Percentiles rank a stretch among this genome's conserved stretches.
Conservation (phyloP, 2,113 vertebrate genomes). For the Planiliza haematocheilus region DNA sequence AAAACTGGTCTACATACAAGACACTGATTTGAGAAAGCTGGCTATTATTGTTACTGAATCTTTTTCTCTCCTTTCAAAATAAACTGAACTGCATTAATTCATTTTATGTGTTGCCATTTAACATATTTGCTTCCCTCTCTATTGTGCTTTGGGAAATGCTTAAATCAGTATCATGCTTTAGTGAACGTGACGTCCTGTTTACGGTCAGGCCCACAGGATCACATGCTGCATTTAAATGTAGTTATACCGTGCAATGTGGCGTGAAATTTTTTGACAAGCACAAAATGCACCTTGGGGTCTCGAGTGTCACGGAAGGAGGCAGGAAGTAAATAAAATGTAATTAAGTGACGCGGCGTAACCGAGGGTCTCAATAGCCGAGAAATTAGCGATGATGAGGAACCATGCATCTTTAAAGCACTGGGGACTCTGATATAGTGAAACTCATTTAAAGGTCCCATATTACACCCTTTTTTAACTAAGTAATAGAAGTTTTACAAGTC, state of each 20-base stretch:
- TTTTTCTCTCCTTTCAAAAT: too few species aligned
- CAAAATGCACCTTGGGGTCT: not conserved
- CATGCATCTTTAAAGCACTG: not conserved
- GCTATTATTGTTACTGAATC: too few species aligned
- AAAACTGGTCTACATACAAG: too few species aligned
- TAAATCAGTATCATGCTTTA: not conserved
- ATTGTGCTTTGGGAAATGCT: not conserved
- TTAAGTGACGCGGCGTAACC: not conserved
- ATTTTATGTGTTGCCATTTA: too few species aligned
- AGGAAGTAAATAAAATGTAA: not conserved
- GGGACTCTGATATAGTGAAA: not conserved
- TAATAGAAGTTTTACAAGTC: too few species aligned
- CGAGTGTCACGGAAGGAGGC: not conserved
- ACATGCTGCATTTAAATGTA: not conserved
- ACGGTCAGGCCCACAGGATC: not conserved
- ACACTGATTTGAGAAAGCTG: too few species aligned
- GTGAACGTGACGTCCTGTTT: not conserved
- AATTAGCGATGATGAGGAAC: not conserved
- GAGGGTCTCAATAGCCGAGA: not conserved
- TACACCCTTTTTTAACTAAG: too few species aligned
- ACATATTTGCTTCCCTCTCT: too few species aligned
- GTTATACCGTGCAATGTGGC: slow-evolving; percentile 5
- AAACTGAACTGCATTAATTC: too few species aligned
- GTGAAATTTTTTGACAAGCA: slow-evolving; percentile 8
- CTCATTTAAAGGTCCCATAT: too few species aligned